A percentile compares a stretch with the other conserved stretches of the same genome.
Conservation (phyloP, 2,888 invertebrate species). For the Nasonia oneida region DNA sequence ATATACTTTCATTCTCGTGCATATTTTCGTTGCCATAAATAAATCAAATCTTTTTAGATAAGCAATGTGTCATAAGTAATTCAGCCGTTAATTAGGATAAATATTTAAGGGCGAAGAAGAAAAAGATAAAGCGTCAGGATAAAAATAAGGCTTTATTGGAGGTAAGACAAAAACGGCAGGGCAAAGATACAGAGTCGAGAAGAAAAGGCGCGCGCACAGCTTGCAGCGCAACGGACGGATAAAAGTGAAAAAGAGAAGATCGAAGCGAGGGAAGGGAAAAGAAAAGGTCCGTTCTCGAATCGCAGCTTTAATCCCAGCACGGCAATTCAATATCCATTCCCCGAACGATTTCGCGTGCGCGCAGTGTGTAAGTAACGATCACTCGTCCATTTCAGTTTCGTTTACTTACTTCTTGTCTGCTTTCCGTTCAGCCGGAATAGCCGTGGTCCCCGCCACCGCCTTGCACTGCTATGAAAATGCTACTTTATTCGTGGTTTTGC, state of each 20-base stretch:
- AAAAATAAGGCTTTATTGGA: constrained; percentile 52
- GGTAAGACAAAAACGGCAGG: constrained; percentile 26
- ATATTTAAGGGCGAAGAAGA: constrained; percentile 16
- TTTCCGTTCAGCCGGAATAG: constrained; percentile 37
- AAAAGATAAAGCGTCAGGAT: constrained; percentile 20
- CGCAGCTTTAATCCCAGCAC: constrained; percentile 67
- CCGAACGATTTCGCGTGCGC: constrained; percentile 67
- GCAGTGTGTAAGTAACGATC: constrained; percentile 66
- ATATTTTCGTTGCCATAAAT: background rate
- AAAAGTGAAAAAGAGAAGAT: constrained; percentile 43
- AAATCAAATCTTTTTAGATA: constrained; percentile 41
- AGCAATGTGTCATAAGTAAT: constrained; percentile 29
- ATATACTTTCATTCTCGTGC: background rate
- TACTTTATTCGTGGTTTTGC: constrained; percentile 58
- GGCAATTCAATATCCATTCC: constrained; percentile 71
- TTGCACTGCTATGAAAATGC: constrained; percentile 50
- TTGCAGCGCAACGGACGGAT: constrained; percentile 25
- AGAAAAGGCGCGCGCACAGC: constrained; percentile 40
- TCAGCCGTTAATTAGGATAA: constrained; percentile 52
- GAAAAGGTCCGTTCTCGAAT: constrained; percentile 59
- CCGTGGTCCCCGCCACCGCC: background rate
- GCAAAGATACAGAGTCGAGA: background rate
- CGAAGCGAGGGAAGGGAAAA: constrained; percentile 39
- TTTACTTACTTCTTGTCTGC: constrained; percentile 68
- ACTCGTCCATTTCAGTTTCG: constrained; percentile 69